Base-by-base conservation (phyloP, 2,797 vertebrate species). In the Helarctos malayanus region DNA sequence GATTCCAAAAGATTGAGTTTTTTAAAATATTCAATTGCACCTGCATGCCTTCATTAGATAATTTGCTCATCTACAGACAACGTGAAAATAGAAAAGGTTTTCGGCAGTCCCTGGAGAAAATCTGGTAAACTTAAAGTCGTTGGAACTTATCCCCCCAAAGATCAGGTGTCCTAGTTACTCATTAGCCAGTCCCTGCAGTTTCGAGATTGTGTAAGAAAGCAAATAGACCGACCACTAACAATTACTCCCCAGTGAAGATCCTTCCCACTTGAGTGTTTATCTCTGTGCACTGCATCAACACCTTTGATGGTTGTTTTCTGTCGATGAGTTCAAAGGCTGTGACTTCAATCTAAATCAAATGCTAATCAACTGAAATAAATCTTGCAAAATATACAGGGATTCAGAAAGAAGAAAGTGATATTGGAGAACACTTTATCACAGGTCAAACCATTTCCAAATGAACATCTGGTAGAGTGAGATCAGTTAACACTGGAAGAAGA, bases 281-380 rank as follows among this genome's bases (percentile, higher is more conserved):
- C 49, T 83, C 65, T 76, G 29, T 38, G 41, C 5, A 61, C 29
- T 41, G 13, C 71, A 73, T 86, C 38, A 59, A 38, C 32, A 63
- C 0, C 15, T 89, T 71, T 21, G 6, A 11, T 38, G 27, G 47
- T 7, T 29, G 5, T 57, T 89, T 41, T 19, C 32, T 78, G 47
- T 41, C 57, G 18, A 81, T 81, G 16, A 35, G 8, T 84, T 85
- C 73, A 85, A 25, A 82, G 57, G 35, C 23, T 32, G 16, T 80
- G 38, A 49, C 9, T 82, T 96, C 81, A 68, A 79, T 82, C 91
- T 94, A 92, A 89, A 85, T 56, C 25, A 95, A 91, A 81, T 63
- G 7, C 7, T 92, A 57, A 59, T 79, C 35, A 23, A 35, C 45
- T 68, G 29, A 92, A 94, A 61, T 1, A 54, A 82, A 79, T 21